These are phyloP conservation scores for Turnix velox DNA, from an alignment of 2,113 vertebrate species.

Conservation along the genomic window DNA sequence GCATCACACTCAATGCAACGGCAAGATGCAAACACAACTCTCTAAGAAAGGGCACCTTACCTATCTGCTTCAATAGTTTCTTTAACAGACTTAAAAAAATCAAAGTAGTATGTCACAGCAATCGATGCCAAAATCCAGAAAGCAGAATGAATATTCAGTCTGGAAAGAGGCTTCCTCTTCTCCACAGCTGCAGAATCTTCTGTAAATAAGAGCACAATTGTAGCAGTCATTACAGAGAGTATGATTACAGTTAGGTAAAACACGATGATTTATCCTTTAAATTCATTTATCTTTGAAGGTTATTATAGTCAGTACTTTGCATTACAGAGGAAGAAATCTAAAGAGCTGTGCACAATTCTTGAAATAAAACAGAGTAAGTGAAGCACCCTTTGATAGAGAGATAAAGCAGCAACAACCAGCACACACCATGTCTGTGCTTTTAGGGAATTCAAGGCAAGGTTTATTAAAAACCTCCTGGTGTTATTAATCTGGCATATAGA, in stretches of 20 bases:
- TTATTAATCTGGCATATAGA: neutral
- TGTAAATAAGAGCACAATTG: constrained; percentile 63
- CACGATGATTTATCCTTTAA: neutral
- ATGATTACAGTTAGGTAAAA: neutral
- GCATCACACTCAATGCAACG: neutral
- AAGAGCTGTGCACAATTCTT: neutral
- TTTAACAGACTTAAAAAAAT: constrained; percentile 84
- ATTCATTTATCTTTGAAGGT: neutral
- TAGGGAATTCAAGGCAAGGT: neutral
- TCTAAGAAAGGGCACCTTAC: constrained; percentile 65
- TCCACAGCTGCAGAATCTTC: constrained; percentile 76
- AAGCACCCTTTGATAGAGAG: neutral
- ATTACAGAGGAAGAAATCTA: neutral
- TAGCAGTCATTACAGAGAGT: neutral
- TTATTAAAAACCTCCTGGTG: neutral
- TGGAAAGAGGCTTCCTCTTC: constrained; percentile 77
- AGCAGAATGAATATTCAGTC: constrained; percentile 88
- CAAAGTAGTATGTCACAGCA: constrained; percentile 87
- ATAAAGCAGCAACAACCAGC: neutral
- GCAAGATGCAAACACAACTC: neutral
- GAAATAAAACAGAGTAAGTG: neutral
- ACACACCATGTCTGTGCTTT: neutral
- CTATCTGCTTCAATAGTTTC: constrained; percentile 81
- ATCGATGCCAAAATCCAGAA: constrained; percentile 92
- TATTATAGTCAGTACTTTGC: neutral